phyloP scores from a whole-genome alignment of 2,888 invertebrate species.

The Pantelozetes paolii region DNA sequence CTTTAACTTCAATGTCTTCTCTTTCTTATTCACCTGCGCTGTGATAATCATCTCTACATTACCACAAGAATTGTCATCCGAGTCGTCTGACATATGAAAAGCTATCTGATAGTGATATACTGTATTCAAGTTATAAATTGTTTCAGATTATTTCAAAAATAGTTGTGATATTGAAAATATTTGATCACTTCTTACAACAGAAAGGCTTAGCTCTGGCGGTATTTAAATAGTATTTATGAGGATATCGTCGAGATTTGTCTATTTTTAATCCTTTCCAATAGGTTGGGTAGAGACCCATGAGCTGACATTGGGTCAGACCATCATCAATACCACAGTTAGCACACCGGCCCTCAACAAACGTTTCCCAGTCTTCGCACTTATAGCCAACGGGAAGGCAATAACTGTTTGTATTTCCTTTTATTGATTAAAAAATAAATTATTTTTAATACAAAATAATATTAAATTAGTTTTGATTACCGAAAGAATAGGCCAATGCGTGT shows the following conservation, averaged over 20 bases:
- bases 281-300: background rate
- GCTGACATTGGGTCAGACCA: background rate
- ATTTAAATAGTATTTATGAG: background rate
- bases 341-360: constrained; percentile 18
- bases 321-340: background rate
- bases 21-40: background rate
- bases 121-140: background rate
- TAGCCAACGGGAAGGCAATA: background rate
- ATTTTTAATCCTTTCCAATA: constrained; percentile 9
- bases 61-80: background rate
- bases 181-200: background rate
- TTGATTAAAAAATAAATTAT: background rate
- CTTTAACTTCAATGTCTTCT: background rate
- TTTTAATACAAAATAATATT: background rate
- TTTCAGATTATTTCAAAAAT: no score
- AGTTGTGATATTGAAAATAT: no score
- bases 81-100: background rate
- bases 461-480: background rate
- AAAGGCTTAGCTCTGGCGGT: background rate
- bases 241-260: background rate
- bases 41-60: background rate
- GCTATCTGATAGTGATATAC: constrained; percentile 27
- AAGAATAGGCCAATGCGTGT: background rate
- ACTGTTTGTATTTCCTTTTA: background rate
- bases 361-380: background rate